Conservation (phyloP, 2,797 vertebrate genomes). For the Mus caroli region DNA sequence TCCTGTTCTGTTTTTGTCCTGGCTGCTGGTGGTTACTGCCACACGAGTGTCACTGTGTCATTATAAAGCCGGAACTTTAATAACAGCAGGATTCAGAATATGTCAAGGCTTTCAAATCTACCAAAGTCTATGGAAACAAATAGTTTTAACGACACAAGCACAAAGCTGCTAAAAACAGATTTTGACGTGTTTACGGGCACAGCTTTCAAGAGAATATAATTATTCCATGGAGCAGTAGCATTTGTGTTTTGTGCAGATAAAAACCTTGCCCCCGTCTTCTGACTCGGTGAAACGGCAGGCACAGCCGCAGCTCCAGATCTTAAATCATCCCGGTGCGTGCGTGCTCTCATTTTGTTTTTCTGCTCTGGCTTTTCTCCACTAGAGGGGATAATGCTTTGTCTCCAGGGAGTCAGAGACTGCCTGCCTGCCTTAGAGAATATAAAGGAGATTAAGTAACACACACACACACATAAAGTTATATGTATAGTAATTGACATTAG, state of each 20-base stretch:
- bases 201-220: not conserved
- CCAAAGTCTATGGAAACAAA: slow-evolving; percentile 13
- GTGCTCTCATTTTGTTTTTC: slow-evolving; percentile 61
- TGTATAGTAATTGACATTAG: slow-evolving; percentile 74
- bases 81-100: slow-evolving; percentile 19
- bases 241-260: slow-evolving; percentile 62
- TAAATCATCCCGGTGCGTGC: slow-evolving; percentile 20
- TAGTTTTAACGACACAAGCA: slow-evolving; percentile 24
- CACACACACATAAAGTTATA: slow-evolving; percentile 63
- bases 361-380: slow-evolving; percentile 61
- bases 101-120: slow-evolving; percentile 42
- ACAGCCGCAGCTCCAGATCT: not conserved
- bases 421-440: slow-evolving; percentile 48
- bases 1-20: not conserved
- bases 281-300: slow-evolving; percentile 54
- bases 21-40: not conserved
- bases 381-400: slow-evolving; percentile 65
- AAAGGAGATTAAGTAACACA: slow-evolving; percentile 70
- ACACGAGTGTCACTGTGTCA: not conserved
- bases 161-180: not conserved
- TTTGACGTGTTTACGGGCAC: not conserved
- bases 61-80: not conserved
- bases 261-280: slow-evolving; percentile 33
- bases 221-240: not conserved
- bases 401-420: slow-evolving; percentile 60